phyloP scores from a whole-genome alignment of 2,797 vertebrate species.

The Percopsis omiscomaycus region DNA sequence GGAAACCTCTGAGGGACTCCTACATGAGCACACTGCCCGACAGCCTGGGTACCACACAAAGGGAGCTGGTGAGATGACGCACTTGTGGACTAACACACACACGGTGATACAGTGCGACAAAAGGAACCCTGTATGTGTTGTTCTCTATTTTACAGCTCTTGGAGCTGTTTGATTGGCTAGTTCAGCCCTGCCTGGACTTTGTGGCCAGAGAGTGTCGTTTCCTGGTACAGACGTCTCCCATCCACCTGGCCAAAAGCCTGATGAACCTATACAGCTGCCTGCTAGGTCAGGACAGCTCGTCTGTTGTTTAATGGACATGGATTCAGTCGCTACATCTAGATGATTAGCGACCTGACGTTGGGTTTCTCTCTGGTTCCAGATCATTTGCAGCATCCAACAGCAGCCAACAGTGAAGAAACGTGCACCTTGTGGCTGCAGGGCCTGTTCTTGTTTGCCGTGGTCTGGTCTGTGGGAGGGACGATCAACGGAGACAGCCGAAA shows the following conservation, averaged over 20 bases:
- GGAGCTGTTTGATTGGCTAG: constrained; percentile 87
- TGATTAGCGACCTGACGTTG: neutral
- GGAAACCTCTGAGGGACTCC: constrained; percentile 89
- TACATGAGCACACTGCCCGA: constrained; percentile 86
- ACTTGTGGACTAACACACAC: neutral
- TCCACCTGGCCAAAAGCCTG: constrained; percentile 84
- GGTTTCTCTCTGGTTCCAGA: constrained; percentile 67
- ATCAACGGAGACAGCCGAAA: constrained; percentile 84
- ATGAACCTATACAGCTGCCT: constrained; percentile 87
- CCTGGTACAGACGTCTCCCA: constrained; percentile 83
- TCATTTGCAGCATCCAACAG: constrained; percentile 74
- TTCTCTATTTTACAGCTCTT: too few species aligned
- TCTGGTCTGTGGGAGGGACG: constrained; percentile 89
- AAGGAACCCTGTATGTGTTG: too few species aligned
- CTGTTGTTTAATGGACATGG: too few species aligned
- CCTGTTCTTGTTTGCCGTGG: constrained; percentile 88
- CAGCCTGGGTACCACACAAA: constrained; percentile 78
- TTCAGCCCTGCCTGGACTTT: constrained; percentile 89
- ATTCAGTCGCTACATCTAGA: too few species aligned
- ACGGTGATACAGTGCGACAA: too few species aligned
- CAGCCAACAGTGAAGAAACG: constrained; percentile 67
- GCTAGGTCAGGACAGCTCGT: constrained; percentile 76
- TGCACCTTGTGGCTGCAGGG: constrained; percentile 88
- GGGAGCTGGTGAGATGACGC: constrained; percentile 76
- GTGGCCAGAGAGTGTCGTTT: constrained; percentile 79